A percentile compares a stretch with the other conserved stretches of the same genome.
phyloP scores from a whole-genome alignment of 1,140 invertebrate species.

The Meteorus sp. region DNA sequence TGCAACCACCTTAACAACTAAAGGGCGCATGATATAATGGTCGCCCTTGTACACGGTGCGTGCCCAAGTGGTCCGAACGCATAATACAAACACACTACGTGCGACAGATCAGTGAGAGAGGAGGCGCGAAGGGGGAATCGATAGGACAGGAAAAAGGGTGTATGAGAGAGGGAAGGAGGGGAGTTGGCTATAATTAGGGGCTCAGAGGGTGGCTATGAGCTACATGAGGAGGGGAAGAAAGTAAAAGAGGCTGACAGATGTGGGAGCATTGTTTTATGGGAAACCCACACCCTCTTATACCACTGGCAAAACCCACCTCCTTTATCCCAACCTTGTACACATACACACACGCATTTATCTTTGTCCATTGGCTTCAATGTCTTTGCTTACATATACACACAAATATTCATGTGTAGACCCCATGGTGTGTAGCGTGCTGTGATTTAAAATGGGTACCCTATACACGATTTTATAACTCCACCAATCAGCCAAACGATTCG shows the following conservation, averaged over 20 bases:
- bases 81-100: slow-evolving; percentile 52
- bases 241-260: slow-evolving; percentile 61
- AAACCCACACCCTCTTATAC: slow-evolving; percentile 36
- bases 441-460: slow-evolving; percentile 54
- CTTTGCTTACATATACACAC: neutral
- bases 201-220: slow-evolving; percentile 47
- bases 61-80: slow-evolving; percentile 58
- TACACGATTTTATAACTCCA: slow-evolving; percentile 47
- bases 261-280: slow-evolving; percentile 62
- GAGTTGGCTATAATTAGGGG: slow-evolving; percentile 60
- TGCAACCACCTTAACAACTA: too few relatives aligned
- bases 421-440: slow-evolving; percentile 49
- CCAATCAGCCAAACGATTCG: slow-evolving; percentile 40
- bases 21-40: neutral
- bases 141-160: too few relatives aligned
- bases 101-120: slow-evolving; percentile 32
- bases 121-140: slow-evolving; percentile 29
- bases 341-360: slow-evolving; percentile 27
- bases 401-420: slow-evolving; percentile 35
- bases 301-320: slow-evolving; percentile 27
- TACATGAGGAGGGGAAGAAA: slow-evolving; percentile 40
- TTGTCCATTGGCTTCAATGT: neutral
- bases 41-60: slow-evolving; percentile 44
- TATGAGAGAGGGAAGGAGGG: slow-evolving; percentile 39
- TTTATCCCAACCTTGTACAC: slow-evolving; percentile 33